Base-by-base conservation (phyloP, 2,888 invertebrate species). In the Eristalis intricaria region DNA sequence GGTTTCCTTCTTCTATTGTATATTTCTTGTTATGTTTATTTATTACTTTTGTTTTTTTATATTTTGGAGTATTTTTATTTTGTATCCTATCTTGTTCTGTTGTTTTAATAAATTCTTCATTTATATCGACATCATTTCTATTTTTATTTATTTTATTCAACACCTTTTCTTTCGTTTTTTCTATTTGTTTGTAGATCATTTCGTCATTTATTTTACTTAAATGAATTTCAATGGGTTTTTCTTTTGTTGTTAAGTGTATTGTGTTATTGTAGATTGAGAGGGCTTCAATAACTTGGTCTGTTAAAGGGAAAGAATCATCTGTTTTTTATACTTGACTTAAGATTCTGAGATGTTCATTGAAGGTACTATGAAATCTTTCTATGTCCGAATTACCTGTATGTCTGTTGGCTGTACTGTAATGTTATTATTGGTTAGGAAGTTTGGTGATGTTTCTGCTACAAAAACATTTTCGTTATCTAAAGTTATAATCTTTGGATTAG, bases 321-420 rank as follows among this genome's bases (percentile, higher is more conserved):
- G 50, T 40, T 78, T 61, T 50, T 78, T 71, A n/a, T 56, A 70
- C 3, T 71, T 63, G 63, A 5, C 4, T 13, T 26, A 50, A 4
- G 13, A 70, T 64, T 63, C 69, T 43, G 0, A 70, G 4, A n/a
- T 79, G 60, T 60, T 79, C 60, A 26, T 78, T 79, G 15, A 79
- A 7, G 1, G 13, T 32, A 32, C 8, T 32, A 32, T 32, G 32
- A 32, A 32, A 32, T 32, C 10, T 32, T 10, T 32, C 32, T 65
- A 8, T 23, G 7, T 70, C 77, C 0, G 78, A 71, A 71, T 79
- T 71, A 26, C 65, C 78, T 22, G 70, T 71, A 63, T 70, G 69
- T 23, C 77, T 38, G 13, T 58, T 50, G 7, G 58, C 22, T 3
- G 40, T 70, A 35, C 35, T 60, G 22, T 38, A 58, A 15, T 35